Base-by-base conservation (phyloP, 2,113 vertebrate species). In the Zosterops japonicus region DNA sequence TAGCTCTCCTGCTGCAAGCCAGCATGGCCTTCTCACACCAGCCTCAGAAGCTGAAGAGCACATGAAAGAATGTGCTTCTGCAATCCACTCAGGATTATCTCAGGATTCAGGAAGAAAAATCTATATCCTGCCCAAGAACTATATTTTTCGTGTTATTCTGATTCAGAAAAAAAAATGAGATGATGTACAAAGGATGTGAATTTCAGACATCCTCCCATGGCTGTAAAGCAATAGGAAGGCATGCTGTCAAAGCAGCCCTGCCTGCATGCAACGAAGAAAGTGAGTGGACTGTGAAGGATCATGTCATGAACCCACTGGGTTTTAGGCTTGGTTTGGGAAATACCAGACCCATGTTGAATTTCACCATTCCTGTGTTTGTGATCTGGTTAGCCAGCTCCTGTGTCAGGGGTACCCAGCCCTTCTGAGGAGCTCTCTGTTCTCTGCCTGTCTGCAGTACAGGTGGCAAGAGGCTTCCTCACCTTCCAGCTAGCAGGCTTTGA, bases 21-120 rank as follows among this genome's bases (percentile, higher is more conserved):
- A 72, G n/a, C 0, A 0, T n/a, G 28, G n/a, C 29, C 16, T 42
- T 60, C n/a, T 53, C 28, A 18, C 0, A 0, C 39, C 25, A 95
- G 53, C 31, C n/a, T 79, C 36, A 41, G 47, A 42, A 89, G 29
- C 52, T 33, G 29, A 91, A 87, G 20, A 70, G 39, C 31, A 24
- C 4, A 1, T 22, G 21, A n/a, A n/a, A 77, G n/a, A 57, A 77
- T 6, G 11, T 42, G 25, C 16, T 77, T 83, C 46, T 80, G 46
- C 42, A 77, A 16, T 35, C 19, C 36, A 63, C 52, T 89, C 46
- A 65, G 52, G 23, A 33, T 78, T 88, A 24, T 20, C 29, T 80
- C 44, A 21, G 42, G 17, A 65, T 76, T 83, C 29, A 5, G 19
- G 17, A 88, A 87, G 35, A 86, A 89, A 86, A 87, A 84, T 20